A percentile compares a stretch with the other conserved stretches of the same genome.
Conservation (phyloP, 2,888 invertebrate species). For the Acleris cristana region DNA sequence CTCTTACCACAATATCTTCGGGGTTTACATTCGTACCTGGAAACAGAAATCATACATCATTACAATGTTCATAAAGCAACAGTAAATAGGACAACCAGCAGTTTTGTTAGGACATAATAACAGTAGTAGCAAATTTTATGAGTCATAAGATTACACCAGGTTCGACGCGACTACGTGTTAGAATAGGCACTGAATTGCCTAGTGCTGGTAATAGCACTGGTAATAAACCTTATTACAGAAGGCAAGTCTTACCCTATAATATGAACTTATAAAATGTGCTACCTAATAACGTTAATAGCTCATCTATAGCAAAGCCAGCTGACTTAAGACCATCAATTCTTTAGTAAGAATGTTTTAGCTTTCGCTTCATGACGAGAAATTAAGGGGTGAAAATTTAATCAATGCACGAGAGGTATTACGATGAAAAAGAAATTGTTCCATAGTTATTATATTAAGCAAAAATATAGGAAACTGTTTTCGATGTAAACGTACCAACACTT, state of each 20-base stretch:
- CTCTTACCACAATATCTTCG: slow-evolving; percentile 25
- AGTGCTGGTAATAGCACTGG: slow-evolving; percentile 17
- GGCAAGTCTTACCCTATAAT: slow-evolving; percentile 2
- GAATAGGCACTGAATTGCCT: slow-evolving; percentile 6
- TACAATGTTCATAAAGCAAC: slow-evolving; percentile 18
- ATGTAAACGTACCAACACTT: too few species aligned
- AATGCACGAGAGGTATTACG: not conserved
- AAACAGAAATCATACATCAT: slow-evolving; percentile 34
- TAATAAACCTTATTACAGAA: slow-evolving; percentile 27
- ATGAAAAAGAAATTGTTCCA: too few species aligned
- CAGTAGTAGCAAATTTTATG: slow-evolving; percentile 45
- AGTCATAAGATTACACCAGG: slow-evolving; percentile 45
- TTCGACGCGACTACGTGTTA: slow-evolving; percentile 39
- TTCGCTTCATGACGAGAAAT: slow-evolving; percentile 21
- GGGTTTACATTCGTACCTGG: slow-evolving; percentile 35
- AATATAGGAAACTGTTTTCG: too few species aligned
- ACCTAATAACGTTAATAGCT: slow-evolving; percentile 18
- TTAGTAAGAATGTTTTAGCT: slow-evolving; percentile 7
- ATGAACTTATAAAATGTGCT: slow-evolving; percentile 16
- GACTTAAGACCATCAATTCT: slow-evolving; percentile 12
- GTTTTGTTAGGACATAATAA: slow-evolving; percentile 24
- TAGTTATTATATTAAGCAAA: too few species aligned
- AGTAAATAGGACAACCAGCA: slow-evolving; percentile 13
- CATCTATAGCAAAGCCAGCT: slow-evolving; percentile 8
- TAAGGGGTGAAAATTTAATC: not conserved